These are phyloP conservation scores for Troides aeacus DNA, from an alignment of 2,888 invertebrate genomes.

Conservation along the genomic window DNA sequence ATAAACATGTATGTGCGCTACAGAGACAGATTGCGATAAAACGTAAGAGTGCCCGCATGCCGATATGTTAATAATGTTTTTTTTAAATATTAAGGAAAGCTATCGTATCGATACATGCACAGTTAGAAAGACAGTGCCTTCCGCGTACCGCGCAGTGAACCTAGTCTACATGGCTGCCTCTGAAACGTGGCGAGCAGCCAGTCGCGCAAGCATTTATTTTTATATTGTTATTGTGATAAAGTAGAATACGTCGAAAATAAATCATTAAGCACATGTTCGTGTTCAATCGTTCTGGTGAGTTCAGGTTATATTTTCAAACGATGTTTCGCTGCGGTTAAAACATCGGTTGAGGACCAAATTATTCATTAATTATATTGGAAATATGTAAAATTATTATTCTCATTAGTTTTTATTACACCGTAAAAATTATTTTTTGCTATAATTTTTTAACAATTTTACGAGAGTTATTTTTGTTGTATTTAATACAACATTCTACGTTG, in stretches of 20 bases:
- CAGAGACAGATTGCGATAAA: too few relatives aligned
- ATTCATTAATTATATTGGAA: conserved; percentile 1
- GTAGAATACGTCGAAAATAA: conserved; percentile 34
- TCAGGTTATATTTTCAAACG: conserved; percentile 7
- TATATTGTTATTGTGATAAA: conserved; percentile 62
- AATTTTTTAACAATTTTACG: conserved; percentile 21
- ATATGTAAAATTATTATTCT: conserved; percentile 1
- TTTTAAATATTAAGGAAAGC: conserved; percentile 18
- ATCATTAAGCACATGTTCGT: conserved; percentile 35
- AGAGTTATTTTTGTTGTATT: conserved; percentile 10
- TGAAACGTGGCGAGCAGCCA: conserved; percentile 49
- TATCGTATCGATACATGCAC: conserved; percentile 23
- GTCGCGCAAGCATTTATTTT: conserved; percentile 78
- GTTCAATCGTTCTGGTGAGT: conserved; percentile 10
- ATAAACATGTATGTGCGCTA: too few relatives aligned
- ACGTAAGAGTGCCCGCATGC: too few relatives aligned
- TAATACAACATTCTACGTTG: conserved; percentile 41
- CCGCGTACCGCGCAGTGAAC: conserved; percentile 65
- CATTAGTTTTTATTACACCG: conserved; percentile 5
- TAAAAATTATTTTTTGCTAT: conserved; percentile 24
- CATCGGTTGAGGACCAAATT: conserved; percentile 1
- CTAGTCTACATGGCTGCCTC: conserved; percentile 68
- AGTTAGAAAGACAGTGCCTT: conserved; percentile 62
- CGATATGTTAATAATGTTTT: not conserved
- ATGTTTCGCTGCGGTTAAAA: not conserved